A percentile compares a stretch with the other conserved stretches of the same genome.
phyloP scores from a whole-genome alignment of 2,888 invertebrate species.

The Orchestes rusci region DNA sequence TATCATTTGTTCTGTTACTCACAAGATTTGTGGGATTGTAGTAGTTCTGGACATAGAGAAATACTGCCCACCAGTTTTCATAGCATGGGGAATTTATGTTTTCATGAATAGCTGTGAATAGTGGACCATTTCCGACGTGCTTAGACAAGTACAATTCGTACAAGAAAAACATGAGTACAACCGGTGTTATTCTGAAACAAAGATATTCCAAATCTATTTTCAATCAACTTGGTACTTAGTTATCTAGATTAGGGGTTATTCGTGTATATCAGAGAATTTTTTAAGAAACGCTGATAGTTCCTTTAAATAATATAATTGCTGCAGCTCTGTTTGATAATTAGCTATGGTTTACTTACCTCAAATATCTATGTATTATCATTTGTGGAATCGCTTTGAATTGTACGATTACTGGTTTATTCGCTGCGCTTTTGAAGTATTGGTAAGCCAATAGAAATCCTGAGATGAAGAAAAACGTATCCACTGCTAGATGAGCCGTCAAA shows the following conservation, averaged over 20 bases:
- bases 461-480: constrained; percentile 59
- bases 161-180: constrained; percentile 25
- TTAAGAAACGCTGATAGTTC: too few species aligned
- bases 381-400: constrained; percentile 25
- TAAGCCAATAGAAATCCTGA: constrained; percentile 54
- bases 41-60: constrained; percentile 43
- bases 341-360: too few species aligned
- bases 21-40: constrained; percentile 29
- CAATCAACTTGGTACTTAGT: too few species aligned
- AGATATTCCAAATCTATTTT: neutral
- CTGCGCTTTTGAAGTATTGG: constrained; percentile 36
- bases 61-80: constrained; percentile 40
- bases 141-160: constrained; percentile 15
- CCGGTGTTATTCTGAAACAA: constrained; percentile 28
- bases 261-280: too few species aligned
- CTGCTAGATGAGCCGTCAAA: constrained; percentile 47
- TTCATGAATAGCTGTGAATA: constrained; percentile 26
- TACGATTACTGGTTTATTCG: constrained; percentile 14
- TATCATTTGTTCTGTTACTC: constrained; percentile 12
- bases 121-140: constrained; percentile 25
- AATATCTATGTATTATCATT: constrained; percentile 28
- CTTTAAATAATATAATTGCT: too few species aligned
- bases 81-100: constrained; percentile 30
- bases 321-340: too few species aligned
- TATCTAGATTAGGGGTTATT: too few species aligned